Evolutionary conservation across 2,113 vertebrate species (phyloP), one percentile per base, ranked within the genome.

Genomic region (Sciurus niger): DNA sequence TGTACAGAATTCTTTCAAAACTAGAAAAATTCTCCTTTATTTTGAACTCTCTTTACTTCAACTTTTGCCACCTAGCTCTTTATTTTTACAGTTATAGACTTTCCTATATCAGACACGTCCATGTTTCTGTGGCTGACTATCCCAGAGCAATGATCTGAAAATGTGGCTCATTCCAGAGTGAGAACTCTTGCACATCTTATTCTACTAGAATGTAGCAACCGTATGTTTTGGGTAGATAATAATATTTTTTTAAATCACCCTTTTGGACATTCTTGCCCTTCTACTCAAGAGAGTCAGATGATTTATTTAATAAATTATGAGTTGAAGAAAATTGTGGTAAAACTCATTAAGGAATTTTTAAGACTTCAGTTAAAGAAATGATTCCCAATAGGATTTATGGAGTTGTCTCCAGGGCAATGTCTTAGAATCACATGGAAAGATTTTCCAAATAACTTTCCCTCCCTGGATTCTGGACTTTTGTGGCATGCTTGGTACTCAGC

Each of bases 1-100:
- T 93, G 2, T 24, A 10, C n/a, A 72, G 28, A 94, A 79, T 92
- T 79, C 22, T 95, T 90, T 79, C 34, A 77, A 78, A 94, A 79
- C 60, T 25, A 77, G n/a, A 74, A 51, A 51, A 3, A 8, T 22
- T 55, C 4, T 90, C 3, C 67, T 72, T 92, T 82, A 55, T 84
- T 90, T 78, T 86, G 63, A 92, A 79, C 73, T 63, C n/a, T 48
- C 51, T 77, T 53, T 34, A 72, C 51, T 60, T 91, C 93, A 85
- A 68, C 40, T 11, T 70, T 94, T 10, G 24, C 58, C 58, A 46
- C 85, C 32, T 6, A 87, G 20, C 9, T 24, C 77, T 72, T 86
- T 67, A 34, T 60, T 68, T 93, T 85, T 92, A 22, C 25, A 13
- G 8, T 70, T 53, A 22, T 43, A 77, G 16, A 48, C 37, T 55